Conservation (phyloP, 1,140 invertebrate species). For the Neomicropteryx cornuta region DNA sequence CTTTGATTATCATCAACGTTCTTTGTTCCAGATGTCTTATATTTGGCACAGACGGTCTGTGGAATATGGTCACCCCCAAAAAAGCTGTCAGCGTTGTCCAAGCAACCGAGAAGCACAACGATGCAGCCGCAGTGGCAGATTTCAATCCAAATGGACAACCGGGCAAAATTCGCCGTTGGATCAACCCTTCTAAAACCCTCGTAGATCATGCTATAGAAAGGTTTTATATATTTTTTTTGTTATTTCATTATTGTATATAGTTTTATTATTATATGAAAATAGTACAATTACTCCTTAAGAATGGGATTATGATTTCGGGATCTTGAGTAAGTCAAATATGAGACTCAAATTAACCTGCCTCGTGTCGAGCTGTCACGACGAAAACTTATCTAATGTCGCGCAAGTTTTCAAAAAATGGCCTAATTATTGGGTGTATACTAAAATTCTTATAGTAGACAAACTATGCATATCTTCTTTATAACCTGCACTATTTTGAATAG, state of each 20-base stretch:
- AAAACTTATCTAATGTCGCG: no score
- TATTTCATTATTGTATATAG: slow-evolving; percentile 3
- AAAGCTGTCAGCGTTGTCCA: slow-evolving; percentile 79
- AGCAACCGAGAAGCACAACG: slow-evolving; percentile 69
- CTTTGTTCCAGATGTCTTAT: slow-evolving; percentile 72
- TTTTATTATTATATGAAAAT: not conserved
- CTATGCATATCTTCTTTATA: no score
- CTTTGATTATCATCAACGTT: not conserved
- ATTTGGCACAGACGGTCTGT: slow-evolving; percentile 92
- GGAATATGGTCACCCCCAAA: slow-evolving; percentile 85
- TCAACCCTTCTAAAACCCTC: slow-evolving; percentile 83
- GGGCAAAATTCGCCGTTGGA: slow-evolving; percentile 56
- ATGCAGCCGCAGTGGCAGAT: slow-evolving; percentile 42
- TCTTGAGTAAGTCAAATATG: not conserved
- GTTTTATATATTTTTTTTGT: slow-evolving; percentile 17
- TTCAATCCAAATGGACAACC: slow-evolving; percentile 39
- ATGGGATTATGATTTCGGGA: not conserved
- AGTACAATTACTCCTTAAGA: not conserved
- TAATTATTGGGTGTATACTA: no score
- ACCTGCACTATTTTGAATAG: no score
- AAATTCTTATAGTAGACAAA: no score
- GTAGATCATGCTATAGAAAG: slow-evolving; percentile 76
- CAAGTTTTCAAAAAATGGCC: no score
- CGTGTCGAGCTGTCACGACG: no score
- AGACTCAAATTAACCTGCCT: no score